Base-by-base conservation (phyloP, 1,140 invertebrate species). In the Plutomurus gul region DNA sequence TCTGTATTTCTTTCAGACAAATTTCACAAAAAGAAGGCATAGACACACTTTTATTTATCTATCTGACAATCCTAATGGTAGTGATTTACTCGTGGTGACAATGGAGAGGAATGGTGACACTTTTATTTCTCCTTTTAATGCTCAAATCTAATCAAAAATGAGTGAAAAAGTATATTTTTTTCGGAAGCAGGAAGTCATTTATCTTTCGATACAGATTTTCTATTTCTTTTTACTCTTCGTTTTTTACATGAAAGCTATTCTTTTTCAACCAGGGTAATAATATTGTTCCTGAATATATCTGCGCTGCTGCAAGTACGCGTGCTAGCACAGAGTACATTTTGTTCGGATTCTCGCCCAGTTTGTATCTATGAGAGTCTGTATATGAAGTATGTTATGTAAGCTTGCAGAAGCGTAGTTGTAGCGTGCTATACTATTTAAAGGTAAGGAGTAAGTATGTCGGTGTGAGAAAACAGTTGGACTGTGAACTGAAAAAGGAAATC, bases 81-180 rank as follows among this genome's bases (percentile, higher is more conserved):
- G 40, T 43, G 70, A 72, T 72, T 72, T 72, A 72, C 36, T 11
- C n/a, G n/a, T n/a, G 18, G 25, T 40, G 70, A 22, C 70, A 72
- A 39, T 40, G 36, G 36, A 46, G 70, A 40, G 36, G 10, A 22
- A 20, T 13, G 36, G 18, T 20, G 70, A 72, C 70, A 72, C 37
- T 72, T 72, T 72, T 72, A 72, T 72, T 72, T 25, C 65, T 43
- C 22, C 40, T 22, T 43, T 72, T 70, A n/a, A 72, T 43, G 37
- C 40, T 43, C 13, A 20, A 72, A 72, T 72, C 36, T 72, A 40
- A 37, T 72, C 36, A 43, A 72, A 72, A 72, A 40, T 72, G 70
- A 72, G 70, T 72, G 37, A 37, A 72, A 72, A 72, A 72, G 18
- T 72, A 40, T 18, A 40, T 72, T 40, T 72, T 39, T 16, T 43